Conservation (phyloP, 2,113 vertebrate species). For the Vidua macroura region DNA sequence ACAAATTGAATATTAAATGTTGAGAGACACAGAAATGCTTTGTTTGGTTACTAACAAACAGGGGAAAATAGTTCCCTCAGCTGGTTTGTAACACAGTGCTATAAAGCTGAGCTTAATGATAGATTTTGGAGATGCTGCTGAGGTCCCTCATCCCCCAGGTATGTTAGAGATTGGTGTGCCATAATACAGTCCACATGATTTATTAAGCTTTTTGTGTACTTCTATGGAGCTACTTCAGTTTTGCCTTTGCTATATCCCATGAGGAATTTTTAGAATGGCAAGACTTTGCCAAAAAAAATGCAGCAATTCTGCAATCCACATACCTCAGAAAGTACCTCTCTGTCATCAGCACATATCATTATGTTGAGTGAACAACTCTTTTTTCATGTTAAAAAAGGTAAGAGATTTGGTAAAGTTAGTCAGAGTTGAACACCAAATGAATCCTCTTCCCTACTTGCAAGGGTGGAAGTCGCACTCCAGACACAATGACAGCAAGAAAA, state of each 20-base stretch:
- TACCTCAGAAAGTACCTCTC: background rate
- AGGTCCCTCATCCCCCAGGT: background rate
- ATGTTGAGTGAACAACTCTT: background rate
- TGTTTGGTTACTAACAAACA: constrained; percentile 1
- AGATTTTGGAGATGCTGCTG: background rate
- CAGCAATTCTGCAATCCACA: background rate
- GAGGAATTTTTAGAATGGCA: background rate
- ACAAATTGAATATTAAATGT: constrained; percentile 70
- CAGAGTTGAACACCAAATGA: background rate
- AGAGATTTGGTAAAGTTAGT: background rate
- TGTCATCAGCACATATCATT: background rate
- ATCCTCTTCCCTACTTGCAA: background rate
- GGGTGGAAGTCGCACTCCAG: background rate
- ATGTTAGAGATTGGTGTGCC: background rate
- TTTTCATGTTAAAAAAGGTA: background rate
- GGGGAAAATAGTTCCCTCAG: background rate
- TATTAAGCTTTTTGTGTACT: background rate
- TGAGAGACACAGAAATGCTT: constrained; percentile 59
- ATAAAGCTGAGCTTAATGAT: background rate
- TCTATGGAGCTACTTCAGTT: background rate
- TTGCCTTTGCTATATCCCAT: background rate
- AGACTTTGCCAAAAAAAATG: background rate
- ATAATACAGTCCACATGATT: background rate
- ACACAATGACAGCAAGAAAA: background rate
- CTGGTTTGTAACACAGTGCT: background rate